phyloP scores from a whole-genome alignment of 2,113 vertebrate genomes.

The Australoheros scitulus region DNA sequence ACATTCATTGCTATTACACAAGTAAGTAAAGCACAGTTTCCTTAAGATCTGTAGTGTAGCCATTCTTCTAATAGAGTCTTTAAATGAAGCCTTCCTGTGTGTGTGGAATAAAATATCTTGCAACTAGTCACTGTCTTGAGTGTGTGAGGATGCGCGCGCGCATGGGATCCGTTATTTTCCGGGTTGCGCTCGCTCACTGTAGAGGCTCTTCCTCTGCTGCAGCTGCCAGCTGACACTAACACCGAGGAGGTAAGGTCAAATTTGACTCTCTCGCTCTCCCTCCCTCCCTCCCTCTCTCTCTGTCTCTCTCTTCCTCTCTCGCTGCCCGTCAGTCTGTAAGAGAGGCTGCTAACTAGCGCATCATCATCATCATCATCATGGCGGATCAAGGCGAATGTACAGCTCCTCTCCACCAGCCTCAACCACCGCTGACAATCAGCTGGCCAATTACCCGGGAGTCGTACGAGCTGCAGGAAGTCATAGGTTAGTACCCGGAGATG shows the following conservation, averaged over 20 bases:
- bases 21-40: background rate
- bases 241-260: constrained; percentile 67
- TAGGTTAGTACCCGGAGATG: constrained; percentile 85
- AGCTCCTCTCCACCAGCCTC: constrained; percentile 82
- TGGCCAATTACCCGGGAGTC: constrained; percentile 97
- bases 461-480: constrained; percentile 97
- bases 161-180: constrained; percentile 72
- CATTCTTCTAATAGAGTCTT: background rate
- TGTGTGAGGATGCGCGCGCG: background rate
- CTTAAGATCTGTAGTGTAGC: background rate
- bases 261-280: constrained; percentile 32
- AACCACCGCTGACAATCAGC: constrained; percentile 77
- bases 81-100: constrained; percentile 1
- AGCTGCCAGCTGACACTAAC: constrained; percentile 68
- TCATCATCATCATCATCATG: constrained; percentile 83
- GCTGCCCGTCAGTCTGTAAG: constrained; percentile 55
- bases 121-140: background rate
- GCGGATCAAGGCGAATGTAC: constrained; percentile 91
- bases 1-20: background rate
- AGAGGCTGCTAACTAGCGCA: constrained; percentile 78
- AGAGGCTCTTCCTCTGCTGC: constrained; percentile 60
- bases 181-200: constrained; percentile 74
- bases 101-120: background rate
- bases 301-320: constrained; percentile 6
- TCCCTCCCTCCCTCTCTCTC: constrained; percentile 40